Evolutionary conservation across 2,113 vertebrate genomes (phyloP).

Genomic region (Phycodurus eques): DNA sequence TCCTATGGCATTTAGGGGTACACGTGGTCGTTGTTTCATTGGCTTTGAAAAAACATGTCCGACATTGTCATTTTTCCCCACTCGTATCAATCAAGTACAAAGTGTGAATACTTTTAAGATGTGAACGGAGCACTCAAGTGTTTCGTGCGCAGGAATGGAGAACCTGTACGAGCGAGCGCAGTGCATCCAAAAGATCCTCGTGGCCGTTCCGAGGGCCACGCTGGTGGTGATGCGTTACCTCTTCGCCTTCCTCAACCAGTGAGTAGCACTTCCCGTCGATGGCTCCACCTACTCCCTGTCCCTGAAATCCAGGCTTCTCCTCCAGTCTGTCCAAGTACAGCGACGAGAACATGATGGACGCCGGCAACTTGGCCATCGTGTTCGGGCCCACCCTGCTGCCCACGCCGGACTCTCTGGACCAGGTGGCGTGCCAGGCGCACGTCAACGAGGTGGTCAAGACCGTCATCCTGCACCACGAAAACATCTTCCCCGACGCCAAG

Average conservation of each 20-base stretch:
- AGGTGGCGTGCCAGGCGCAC: conserved; percentile 96
- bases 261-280: conserved; percentile 64
- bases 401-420: conserved; percentile 92
- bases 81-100: too few relatives aligned
- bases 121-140: too few relatives aligned
- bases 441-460: conserved; percentile 98
- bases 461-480: conserved; percentile 95
- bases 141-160: conserved; percentile 83
- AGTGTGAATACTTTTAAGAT: too few relatives aligned
- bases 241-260: conserved; percentile 99
- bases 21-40: too few relatives aligned
- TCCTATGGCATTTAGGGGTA: too few relatives aligned
- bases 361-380: conserved; percentile 95
- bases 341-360: conserved; percentile 99
- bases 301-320: background rate
- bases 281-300: background rate
- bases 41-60: background rate
- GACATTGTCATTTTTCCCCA: background rate
- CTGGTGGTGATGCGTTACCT: conserved; percentile 98
- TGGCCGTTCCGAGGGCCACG: conserved; percentile 86
- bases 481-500: conserved; percentile 93
- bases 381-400: conserved; percentile 97
- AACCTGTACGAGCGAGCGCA: conserved; percentile 95
- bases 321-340: conserved; percentile 94
- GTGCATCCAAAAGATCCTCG: conserved; percentile 91